Base-by-base conservation (phyloP, 1,140 invertebrate genomes). In the Sarcophaga peregrina region DNA sequence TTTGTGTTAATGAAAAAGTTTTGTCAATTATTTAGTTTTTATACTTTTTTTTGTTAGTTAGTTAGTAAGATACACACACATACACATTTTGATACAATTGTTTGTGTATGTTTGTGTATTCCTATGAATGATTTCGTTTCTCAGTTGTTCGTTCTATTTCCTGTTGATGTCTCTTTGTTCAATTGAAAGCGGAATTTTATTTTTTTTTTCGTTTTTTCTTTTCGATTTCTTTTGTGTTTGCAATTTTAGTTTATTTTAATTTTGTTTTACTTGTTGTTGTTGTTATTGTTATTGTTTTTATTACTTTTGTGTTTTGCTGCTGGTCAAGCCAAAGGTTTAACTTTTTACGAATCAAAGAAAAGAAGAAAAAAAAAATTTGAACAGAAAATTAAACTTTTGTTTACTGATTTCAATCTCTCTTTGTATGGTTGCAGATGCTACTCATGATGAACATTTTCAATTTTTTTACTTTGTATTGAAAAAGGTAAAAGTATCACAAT, bases 1-100 rank as follows among this genome's bases (percentile, higher is more conserved):
- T 78, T 78, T 78, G 75, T 78, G 75, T 78, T 78, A 78, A 78
- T 78, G 75, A 78, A 78, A 78, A 78, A 78, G 75, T 78, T 78
- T 78, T 78, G 75, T 78, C 75, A 78, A 78, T 78, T 78, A 78
- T 78, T 78, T 72, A 25, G 25, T 37, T 1, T 37, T 1, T 37
- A 4, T 37, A 37, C 25, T 37, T 37, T 37, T 37, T n/a, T n/a
- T 58, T 68, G 58, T 68, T 20, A 68, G 58, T 20, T 68, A 20
- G 15, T 68, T 68, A 68, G 62, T 68, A 20, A 58, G 13, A 58
- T 58, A 58, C 54, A 58, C 13, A 58, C 13, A 15, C 54, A 58
- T 3, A 58, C 54, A n/a, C n/a, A 58, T 0, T 5, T 58, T 15
- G 0, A 13, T 58, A 58, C 25, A 37, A 25, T 72, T 47, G 13